Conservation (phyloP, 2,113 vertebrate genomes). For the Hemichromis elongatus region DNA sequence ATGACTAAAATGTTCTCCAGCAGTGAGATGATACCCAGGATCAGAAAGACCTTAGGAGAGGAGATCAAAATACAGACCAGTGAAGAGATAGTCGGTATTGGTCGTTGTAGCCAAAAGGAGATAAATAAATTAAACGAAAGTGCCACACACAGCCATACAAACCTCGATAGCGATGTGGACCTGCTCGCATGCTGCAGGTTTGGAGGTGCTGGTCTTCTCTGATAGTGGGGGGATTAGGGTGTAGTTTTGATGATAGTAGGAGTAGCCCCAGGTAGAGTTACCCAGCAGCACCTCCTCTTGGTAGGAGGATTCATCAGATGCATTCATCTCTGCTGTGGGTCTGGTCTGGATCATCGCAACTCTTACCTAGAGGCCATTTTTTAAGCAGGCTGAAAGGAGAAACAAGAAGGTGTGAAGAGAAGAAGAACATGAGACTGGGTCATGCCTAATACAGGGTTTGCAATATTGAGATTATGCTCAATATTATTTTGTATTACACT, state of each 20-base stretch:
- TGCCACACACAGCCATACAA: not conserved
- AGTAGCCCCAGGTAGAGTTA: conserved; percentile 47
- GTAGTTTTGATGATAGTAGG: conserved; percentile 42
- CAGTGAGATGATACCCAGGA: conserved; percentile 87
- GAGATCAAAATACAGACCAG: not conserved
- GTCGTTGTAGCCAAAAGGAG: not conserved
- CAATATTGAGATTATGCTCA: not conserved
- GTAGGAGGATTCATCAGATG: conserved; percentile 13
- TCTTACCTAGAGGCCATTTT: not conserved
- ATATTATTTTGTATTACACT: not conserved
- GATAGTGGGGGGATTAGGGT: conserved; percentile 12
- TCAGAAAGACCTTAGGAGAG: conserved; percentile 77
- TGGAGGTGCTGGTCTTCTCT: conserved; percentile 29
- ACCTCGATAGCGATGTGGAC: conserved; percentile 79
- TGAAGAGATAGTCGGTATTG: not conserved
- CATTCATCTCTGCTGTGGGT: conserved; percentile 45
- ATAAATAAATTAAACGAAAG: not conserved
- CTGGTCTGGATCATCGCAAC: conserved; percentile 5
- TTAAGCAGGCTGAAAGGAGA: not conserved
- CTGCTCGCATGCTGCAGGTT: conserved; percentile 76
- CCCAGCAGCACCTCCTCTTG: conserved; percentile 12
- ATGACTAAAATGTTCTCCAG: conserved; percentile 95
- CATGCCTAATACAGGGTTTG: not conserved
- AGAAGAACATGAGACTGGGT: not conserved
- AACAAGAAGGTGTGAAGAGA: not conserved